phyloP scores from a whole-genome alignment of 2,113 vertebrate species.

The Noctilio leporinus region DNA sequence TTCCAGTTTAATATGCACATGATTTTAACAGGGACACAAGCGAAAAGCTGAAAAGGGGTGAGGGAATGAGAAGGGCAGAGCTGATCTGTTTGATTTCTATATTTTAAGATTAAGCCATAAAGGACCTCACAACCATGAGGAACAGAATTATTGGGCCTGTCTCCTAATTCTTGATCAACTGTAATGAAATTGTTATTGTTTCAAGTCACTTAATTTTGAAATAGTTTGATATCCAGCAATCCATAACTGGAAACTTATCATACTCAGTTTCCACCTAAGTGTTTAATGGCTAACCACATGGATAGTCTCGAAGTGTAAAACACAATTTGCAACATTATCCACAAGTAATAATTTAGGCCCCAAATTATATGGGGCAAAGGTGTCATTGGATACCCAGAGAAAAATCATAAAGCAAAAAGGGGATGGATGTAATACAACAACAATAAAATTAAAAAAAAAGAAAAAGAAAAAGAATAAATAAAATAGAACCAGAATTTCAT shows the following conservation, averaged over 20 bases:
- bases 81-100: background rate
- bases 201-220: background rate
- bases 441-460: too few species aligned
- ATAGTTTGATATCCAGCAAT: background rate
- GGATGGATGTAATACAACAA: too few species aligned
- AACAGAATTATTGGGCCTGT: background rate
- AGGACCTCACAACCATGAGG: background rate
- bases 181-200: background rate
- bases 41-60: background rate
- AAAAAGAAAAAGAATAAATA: background rate
- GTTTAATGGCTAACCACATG: background rate
- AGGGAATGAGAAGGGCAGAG: background rate
- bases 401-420: background rate
- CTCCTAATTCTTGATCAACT: background rate
- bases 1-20: constrained; percentile 46
- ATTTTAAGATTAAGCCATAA: background rate
- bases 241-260: background rate
- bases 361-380: background rate
- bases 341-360: background rate
- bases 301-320: background rate
- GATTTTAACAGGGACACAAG: constrained; percentile 8
- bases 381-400: background rate
- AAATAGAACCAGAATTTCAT: background rate
- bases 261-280: background rate
- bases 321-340: background rate